Evolutionary conservation across 2,888 invertebrate genomes (phyloP).

Genomic region (Athrips mouffetella): DNA sequence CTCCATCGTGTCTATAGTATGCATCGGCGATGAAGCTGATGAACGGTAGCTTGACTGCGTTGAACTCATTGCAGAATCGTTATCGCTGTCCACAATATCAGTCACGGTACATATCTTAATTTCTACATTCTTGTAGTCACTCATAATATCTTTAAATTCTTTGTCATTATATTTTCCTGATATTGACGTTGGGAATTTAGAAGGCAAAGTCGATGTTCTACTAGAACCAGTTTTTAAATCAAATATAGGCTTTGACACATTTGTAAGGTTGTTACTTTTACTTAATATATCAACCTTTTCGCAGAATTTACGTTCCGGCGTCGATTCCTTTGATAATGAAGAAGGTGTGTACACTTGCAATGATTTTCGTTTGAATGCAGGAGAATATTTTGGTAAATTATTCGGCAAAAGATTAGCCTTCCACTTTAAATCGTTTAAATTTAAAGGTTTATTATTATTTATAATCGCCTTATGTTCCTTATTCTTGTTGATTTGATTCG

Average conservation of each 20-base stretch:
- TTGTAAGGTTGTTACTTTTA: slow-evolving; percentile 44
- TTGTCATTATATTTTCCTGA: slow-evolving; percentile 40
- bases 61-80: slow-evolving; percentile 92
- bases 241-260: slow-evolving; percentile 39
- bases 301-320: slow-evolving; percentile 62
- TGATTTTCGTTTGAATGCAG: slow-evolving; percentile 87
- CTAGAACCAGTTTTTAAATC: slow-evolving; percentile 44
- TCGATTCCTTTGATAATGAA: slow-evolving; percentile 67
- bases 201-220: slow-evolving; percentile 36
- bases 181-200: slow-evolving; percentile 36
- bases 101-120: slow-evolving; percentile 68
- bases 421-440: slow-evolving; percentile 64
- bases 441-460: slow-evolving; percentile 46
- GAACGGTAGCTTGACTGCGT: slow-evolving; percentile 88
- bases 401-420: slow-evolving; percentile 61
- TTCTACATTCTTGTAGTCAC: slow-evolving; percentile 65
- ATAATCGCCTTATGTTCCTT: slow-evolving; percentile 50
- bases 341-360: slow-evolving; percentile 80
- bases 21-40: slow-evolving; percentile 86
- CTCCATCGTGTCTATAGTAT: slow-evolving; percentile 79
- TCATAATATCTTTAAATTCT: slow-evolving; percentile 51
- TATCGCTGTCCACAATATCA: slow-evolving; percentile 85
- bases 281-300: slow-evolving; percentile 50
- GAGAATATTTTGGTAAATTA: slow-evolving; percentile 88
- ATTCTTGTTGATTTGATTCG: slow-evolving; percentile 42